These are phyloP conservation scores for Oxyscelio sp. DNA, from an alignment of 2,888 invertebrate genomes.

Conservation along the genomic window DNA sequence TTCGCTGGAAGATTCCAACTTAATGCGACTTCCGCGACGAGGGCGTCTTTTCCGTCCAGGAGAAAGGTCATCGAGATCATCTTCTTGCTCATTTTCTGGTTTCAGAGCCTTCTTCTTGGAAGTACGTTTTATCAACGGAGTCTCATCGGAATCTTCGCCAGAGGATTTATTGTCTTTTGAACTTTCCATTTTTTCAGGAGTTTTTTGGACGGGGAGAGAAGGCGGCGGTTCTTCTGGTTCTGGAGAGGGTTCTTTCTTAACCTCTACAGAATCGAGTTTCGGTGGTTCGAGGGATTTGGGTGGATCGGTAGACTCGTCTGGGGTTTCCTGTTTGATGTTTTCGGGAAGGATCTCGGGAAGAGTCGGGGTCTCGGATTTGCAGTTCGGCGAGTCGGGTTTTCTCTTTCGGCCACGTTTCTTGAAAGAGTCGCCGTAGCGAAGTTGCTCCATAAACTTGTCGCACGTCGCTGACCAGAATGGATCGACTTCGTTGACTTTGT, in stretches of 20 bases:
- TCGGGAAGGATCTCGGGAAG: slow-evolving; percentile 31
- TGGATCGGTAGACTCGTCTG: slow-evolving; percentile 32
- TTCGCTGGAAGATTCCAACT: slow-evolving; percentile 85
- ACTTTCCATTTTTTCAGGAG: slow-evolving; percentile 55
- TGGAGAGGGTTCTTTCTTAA: slow-evolving; percentile 37
- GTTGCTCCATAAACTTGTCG: slow-evolving; percentile 94
- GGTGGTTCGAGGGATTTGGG: slow-evolving; percentile 43
- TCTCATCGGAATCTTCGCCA: slow-evolving; percentile 84
- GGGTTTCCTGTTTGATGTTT: slow-evolving; percentile 57
- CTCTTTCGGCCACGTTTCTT: slow-evolving; percentile 90
- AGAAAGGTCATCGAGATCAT: slow-evolving; percentile 76
- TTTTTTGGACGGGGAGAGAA: slow-evolving; percentile 36
- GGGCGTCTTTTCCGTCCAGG: slow-evolving; percentile 83
- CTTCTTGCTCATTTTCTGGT: slow-evolving; percentile 82
- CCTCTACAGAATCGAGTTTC: slow-evolving; percentile 34
- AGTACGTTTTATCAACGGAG: slow-evolving; percentile 82
- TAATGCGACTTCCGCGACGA: slow-evolving; percentile 85
- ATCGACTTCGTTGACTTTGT: slow-evolving; percentile 86
- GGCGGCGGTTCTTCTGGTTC: slow-evolving; percentile 25
- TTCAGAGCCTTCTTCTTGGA: slow-evolving; percentile 81
- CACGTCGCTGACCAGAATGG: slow-evolving; percentile 92
- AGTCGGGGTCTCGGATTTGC: slow-evolving; percentile 13
- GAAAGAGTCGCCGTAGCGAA: slow-evolving; percentile 90
- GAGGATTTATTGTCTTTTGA: slow-evolving; percentile 75
- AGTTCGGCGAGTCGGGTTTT: slow-evolving; percentile 86